A percentile compares a stretch with the other conserved stretches of the same genome.
These are phyloP conservation scores for Yasuhikotakia modesta DNA, from an alignment of 2,797 vertebrate species.

Conservation along the genomic window DNA sequence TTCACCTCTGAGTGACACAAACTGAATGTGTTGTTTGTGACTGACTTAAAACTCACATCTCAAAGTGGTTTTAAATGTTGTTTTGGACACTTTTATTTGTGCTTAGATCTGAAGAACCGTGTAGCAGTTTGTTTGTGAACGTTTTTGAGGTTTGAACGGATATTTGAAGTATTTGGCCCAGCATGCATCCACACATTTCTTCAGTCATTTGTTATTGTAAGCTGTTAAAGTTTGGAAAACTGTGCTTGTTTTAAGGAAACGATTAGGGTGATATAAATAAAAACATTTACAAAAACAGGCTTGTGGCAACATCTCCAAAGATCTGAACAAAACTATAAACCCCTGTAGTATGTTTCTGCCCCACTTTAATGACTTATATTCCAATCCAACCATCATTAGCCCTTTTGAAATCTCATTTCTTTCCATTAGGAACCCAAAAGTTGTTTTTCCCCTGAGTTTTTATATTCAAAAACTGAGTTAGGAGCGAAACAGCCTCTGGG, in stretches of 20 bases:
- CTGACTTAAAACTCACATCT: no score
- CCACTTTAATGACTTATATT: slow-evolving; percentile 18
- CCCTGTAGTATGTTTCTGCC: slow-evolving; percentile 3
- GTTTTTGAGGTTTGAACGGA: no score
- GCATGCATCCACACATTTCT: no score
- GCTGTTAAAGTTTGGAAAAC: no score
- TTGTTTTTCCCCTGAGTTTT: neutral
- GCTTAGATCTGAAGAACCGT: neutral
- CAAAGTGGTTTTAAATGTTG: no score
- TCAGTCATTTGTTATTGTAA: no score
- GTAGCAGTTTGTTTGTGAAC: no score
- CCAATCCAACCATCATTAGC: slow-evolving; percentile 17
- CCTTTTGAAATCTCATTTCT: slow-evolving; percentile 36
- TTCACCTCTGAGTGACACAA: neutral
- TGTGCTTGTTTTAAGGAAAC: no score
- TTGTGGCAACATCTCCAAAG: slow-evolving; percentile 5
- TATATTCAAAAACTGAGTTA: slow-evolving; percentile 33
- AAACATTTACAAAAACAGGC: neutral
- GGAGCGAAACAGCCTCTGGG: slow-evolving; percentile 30
- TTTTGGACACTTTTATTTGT: neutral
- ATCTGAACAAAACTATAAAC: slow-evolving; percentile 10
- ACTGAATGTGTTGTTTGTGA: neutral
- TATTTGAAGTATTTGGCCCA: no score
- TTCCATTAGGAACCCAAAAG: slow-evolving; percentile 23
- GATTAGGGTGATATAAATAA: no score